A percentile compares a stretch with the other conserved stretches of the same genome.
These are phyloP conservation scores for Argentina silus DNA, from an alignment of 2,797 vertebrate species.

Conservation along the genomic window DNA sequence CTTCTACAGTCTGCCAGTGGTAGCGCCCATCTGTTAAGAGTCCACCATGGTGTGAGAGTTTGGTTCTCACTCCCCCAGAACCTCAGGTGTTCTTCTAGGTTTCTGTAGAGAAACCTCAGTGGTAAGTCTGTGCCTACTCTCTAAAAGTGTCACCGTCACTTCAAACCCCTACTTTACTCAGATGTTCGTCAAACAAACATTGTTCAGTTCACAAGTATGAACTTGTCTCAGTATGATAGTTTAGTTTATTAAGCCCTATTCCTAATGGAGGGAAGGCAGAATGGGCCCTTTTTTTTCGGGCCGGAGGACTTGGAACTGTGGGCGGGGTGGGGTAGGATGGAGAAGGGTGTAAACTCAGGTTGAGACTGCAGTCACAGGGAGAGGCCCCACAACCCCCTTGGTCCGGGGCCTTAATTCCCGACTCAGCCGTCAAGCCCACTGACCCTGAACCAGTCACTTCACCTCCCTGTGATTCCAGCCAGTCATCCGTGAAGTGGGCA, in stretches of 20 bases:
- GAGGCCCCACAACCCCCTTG: conserved; percentile 59
- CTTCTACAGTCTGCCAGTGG: neutral
- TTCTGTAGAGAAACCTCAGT: neutral
- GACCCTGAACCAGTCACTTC: conserved; percentile 77
- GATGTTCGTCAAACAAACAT: neutral
- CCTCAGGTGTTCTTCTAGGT: too few species aligned
- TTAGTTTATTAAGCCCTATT: neutral
- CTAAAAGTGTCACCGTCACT: neutral
- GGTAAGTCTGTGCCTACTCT: neutral
- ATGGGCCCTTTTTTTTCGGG: neutral
- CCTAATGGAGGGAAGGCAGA: neutral
- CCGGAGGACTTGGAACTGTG: neutral
- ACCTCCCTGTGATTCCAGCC: conserved; percentile 76
- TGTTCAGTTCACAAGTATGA: neutral
- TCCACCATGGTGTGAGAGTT: neutral
- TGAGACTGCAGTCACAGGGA: conserved; percentile 52
- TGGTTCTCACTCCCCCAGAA: neutral
- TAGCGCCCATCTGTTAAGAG: neutral
- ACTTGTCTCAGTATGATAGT: neutral
- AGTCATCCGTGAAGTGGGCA: conserved; percentile 76
- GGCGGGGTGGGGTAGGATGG: neutral
- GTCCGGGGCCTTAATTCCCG: conserved; percentile 72
- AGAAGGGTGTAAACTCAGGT: neutral
- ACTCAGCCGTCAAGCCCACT: conserved; percentile 69
- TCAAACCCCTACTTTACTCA: neutral